A percentile compares a stretch with the other conserved stretches of the same genome.
Evolutionary conservation across 2,888 invertebrate species (phyloP).

Genomic region (Dusona sp.): DNA sequence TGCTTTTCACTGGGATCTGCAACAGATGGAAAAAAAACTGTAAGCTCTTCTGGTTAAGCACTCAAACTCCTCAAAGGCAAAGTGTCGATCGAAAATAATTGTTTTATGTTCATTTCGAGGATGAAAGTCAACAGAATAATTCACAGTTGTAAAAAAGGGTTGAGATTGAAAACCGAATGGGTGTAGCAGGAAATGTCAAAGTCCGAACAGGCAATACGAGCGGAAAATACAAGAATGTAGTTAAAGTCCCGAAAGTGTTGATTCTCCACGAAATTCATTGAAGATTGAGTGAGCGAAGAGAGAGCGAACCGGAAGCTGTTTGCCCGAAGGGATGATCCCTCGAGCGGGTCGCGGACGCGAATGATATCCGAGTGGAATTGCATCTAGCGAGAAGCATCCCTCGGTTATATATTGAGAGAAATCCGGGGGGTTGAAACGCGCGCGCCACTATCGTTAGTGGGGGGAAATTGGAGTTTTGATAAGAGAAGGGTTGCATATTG

Average conservation of each 20-base stretch:
- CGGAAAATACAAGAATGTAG: background rate
- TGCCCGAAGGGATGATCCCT: constrained; percentile 55
- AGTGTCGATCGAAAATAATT: background rate
- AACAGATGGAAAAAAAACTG: constrained; percentile 32
- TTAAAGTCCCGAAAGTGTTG: background rate
- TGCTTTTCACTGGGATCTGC: constrained; percentile 46
- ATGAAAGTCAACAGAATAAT: background rate
- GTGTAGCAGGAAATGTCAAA: background rate
- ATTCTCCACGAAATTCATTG: background rate
- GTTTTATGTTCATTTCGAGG: background rate
- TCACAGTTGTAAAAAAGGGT: background rate
- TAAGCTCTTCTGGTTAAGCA: background rate
- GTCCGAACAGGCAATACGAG: background rate
- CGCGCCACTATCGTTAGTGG: constrained; percentile 48
- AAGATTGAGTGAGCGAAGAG: constrained; percentile 36
- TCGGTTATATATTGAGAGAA: constrained; percentile 31
- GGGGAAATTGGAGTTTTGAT: constrained; percentile 55
- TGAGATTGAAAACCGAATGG: background rate
- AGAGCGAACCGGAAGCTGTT: constrained; percentile 53
- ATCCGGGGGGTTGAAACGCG: constrained; percentile 66
- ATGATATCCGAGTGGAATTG: constrained; percentile 72
- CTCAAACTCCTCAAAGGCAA: background rate
- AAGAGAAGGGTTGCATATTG: constrained; percentile 60
- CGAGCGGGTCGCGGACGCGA: constrained; percentile 77
- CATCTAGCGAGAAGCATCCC: constrained; percentile 57